Evolutionary conservation across 2,113 vertebrate species (phyloP).

Genomic region (Oryzias woworae): DNA sequence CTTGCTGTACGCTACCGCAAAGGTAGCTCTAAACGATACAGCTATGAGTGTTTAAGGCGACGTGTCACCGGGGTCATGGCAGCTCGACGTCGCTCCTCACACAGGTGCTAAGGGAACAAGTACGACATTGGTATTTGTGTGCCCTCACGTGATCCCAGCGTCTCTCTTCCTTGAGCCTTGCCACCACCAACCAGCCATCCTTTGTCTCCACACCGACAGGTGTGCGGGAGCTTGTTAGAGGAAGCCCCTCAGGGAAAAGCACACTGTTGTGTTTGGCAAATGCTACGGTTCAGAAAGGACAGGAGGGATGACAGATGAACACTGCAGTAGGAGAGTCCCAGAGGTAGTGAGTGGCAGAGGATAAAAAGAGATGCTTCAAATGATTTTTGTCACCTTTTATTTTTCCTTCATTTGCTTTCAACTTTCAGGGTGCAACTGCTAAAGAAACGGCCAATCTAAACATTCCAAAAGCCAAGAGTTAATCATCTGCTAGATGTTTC

Average conservation of each 20-base stretch:
- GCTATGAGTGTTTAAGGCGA: conserved; percentile 49
- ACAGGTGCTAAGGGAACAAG: conserved; percentile 47
- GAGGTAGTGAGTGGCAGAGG: conserved; percentile 19
- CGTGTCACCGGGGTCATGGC: conserved; percentile 46
- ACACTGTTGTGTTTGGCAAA: conserved; percentile 14
- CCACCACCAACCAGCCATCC: neutral
- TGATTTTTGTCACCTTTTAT: too few species aligned
- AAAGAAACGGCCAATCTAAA: too few species aligned
- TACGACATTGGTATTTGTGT: conserved; percentile 56
- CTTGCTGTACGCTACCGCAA: neutral
- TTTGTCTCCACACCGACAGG: conserved; percentile 17
- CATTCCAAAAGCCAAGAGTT: too few species aligned
- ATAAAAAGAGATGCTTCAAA: neutral
- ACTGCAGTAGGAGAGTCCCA: conserved; percentile 26
- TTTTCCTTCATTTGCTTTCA: too few species aligned
- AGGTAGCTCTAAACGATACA: conserved; percentile 45
- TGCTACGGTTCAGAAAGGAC: conserved; percentile 26
- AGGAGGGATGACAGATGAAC: conserved; percentile 30
- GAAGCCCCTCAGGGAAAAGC: conserved; percentile 33
- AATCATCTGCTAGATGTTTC: too few species aligned
- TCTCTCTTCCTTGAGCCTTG: neutral
- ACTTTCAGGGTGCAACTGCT: too few species aligned
- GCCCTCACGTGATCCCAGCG: conserved; percentile 32
- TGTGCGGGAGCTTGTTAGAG: conserved; percentile 62
- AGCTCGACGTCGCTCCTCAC: conserved; percentile 23